These are phyloP conservation scores for Paracanthobrama guichenoti DNA, from an alignment of 2,113 vertebrate genomes.

Conservation along the genomic window DNA sequence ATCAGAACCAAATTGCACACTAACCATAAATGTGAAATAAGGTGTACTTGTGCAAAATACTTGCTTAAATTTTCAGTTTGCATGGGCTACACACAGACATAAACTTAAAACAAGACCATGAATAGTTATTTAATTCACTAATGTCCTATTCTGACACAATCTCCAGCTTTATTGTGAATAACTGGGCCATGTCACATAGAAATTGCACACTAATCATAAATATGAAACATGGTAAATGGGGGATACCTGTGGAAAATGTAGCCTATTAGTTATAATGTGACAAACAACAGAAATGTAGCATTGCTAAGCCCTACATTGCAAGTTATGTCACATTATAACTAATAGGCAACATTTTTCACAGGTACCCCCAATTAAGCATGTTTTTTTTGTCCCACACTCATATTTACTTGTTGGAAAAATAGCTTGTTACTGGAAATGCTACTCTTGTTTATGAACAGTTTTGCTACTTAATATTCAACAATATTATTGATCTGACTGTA, in stretches of 20 bases:
- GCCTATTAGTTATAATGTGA: constrained; percentile 27
- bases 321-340: background rate
- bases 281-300: background rate
- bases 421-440: background rate
- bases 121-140: background rate
- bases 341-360: background rate
- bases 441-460: background rate
- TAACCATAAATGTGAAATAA: no score
- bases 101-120: background rate
- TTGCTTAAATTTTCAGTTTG: no score
- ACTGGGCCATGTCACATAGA: background rate
- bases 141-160: background rate
- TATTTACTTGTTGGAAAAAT: background rate
- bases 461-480: background rate
- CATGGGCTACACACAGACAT: no score
- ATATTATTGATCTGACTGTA: no score
- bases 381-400: background rate
- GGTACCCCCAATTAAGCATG: background rate
- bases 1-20: no score
- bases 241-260: background rate
- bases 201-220: background rate
- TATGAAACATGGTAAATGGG: background rate
- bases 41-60: no score
- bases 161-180: background rate
- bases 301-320: background rate